A percentile compares a stretch with the other conserved stretches of the same genome.
phyloP scores from a whole-genome alignment of 2,113 vertebrate genomes.

The Etheostoma spectabile region DNA sequence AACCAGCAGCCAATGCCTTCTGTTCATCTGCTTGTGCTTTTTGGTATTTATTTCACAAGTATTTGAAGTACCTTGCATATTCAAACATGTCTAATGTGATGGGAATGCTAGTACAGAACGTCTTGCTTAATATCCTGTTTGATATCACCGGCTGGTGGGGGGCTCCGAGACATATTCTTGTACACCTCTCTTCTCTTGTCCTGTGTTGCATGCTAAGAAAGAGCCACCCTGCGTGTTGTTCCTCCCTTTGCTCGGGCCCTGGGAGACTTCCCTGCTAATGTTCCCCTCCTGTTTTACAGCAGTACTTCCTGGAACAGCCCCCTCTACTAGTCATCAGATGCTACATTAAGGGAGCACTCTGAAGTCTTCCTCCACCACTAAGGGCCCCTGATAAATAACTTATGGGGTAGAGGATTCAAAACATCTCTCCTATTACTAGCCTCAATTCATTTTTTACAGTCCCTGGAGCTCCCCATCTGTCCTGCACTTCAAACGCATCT shows the following conservation, averaged over 20 bases:
- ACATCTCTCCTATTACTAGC: conserved; percentile 83
- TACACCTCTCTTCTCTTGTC: conserved; percentile 61
- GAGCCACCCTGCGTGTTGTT: conserved; percentile 64
- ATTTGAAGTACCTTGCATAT: conserved; percentile 32
- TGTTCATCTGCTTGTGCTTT: conserved; percentile 1
- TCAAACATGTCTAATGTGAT: conserved; percentile 13
- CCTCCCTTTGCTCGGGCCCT: conserved; percentile 63
- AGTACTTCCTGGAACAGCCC: conserved; percentile 83
- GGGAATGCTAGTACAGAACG: conserved; percentile 42
- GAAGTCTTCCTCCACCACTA: conserved; percentile 82
- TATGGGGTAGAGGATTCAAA: conserved; percentile 83
- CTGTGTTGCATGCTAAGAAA: conserved; percentile 75
- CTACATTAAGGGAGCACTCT: conserved; percentile 85
- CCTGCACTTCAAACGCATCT: conserved; percentile 80
- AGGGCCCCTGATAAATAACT: conserved; percentile 86
- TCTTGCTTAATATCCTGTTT: conserved; percentile 49
- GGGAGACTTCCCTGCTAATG: conserved; percentile 80
- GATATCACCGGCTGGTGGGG: conserved; percentile 53
- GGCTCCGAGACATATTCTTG: conserved; percentile 45
- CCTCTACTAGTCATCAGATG: conserved; percentile 82
- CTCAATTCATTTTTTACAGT: conserved; percentile 85
- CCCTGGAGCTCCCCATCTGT: conserved; percentile 79
- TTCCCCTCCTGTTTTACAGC: conserved; percentile 83
- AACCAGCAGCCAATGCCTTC: neutral
- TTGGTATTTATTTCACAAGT: conserved; percentile 36